Evolutionary conservation across 2,888 invertebrate species (phyloP).

Genomic region (Amiota communis): DNA sequence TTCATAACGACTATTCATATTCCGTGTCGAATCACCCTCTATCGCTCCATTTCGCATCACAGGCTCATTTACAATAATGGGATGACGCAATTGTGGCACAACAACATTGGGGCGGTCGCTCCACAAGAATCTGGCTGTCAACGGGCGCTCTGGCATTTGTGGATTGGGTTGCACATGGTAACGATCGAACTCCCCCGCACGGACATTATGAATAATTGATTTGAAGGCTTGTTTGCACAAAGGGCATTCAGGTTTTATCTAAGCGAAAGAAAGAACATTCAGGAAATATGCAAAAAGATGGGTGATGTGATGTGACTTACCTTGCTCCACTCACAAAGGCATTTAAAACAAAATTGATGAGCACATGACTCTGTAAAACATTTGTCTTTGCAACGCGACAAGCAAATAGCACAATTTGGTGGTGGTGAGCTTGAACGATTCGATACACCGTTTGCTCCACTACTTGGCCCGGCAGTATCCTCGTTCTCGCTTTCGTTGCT

Average conservation of each 20-base stretch:
- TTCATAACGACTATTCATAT: slow-evolving; percentile 49
- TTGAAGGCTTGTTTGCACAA: slow-evolving; percentile 94
- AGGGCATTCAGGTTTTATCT: slow-evolving; percentile 95
- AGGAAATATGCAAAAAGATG: neutral
- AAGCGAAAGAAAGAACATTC: slow-evolving; percentile 26
- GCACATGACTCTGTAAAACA: slow-evolving; percentile 94
- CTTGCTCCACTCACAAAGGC: slow-evolving; percentile 94
- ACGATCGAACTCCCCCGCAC: slow-evolving; percentile 91
- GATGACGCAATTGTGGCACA: slow-evolving; percentile 52
- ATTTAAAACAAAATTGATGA: slow-evolving; percentile 95
- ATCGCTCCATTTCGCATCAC: slow-evolving; percentile 43
- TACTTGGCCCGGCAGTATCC: slow-evolving; percentile 45
- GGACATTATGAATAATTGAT: slow-evolving; percentile 93
- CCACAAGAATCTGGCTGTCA: slow-evolving; percentile 27
- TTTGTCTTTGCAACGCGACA: slow-evolving; percentile 88
- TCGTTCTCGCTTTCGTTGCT: slow-evolving; percentile 65
- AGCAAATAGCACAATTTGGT: slow-evolving; percentile 93
- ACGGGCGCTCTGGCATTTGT: slow-evolving; percentile 53
- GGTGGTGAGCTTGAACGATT: slow-evolving; percentile 79
- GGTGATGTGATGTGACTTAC: slow-evolving; percentile 71
- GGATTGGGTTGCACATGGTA: slow-evolving; percentile 76
- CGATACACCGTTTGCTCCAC: slow-evolving; percentile 32
- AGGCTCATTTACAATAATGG: slow-evolving; percentile 48
- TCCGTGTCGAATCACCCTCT: slow-evolving; percentile 25
- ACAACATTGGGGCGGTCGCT: slow-evolving; percentile 34